Conservation (phyloP, 2,888 invertebrate genomes). For the Gymnosoma rotundatum region DNA sequence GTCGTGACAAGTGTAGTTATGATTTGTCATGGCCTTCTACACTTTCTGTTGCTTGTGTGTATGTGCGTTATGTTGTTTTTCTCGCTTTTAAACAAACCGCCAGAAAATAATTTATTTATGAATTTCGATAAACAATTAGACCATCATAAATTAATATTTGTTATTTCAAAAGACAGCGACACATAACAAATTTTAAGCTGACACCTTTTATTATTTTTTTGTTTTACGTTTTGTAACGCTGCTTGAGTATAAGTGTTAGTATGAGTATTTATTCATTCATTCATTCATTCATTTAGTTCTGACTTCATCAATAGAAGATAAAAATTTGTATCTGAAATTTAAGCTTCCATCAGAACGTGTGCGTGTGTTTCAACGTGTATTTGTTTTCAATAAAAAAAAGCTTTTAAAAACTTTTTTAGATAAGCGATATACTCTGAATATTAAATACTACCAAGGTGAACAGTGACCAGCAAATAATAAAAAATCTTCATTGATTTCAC, state of each 20-base stretch:
- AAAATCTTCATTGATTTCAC: not conserved
- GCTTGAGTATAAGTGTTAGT: not conserved
- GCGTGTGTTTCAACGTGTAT: not conserved
- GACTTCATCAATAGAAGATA: constrained; percentile 25
- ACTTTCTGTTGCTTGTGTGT: not conserved
- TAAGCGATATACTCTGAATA: constrained; percentile 47
- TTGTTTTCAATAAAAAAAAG: constrained; percentile 26
- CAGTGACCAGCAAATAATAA: not conserved
- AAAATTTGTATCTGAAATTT: not conserved
- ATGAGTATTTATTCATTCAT: constrained; percentile 10
- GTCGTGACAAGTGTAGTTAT: no score
- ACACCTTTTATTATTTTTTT: constrained; percentile 58
- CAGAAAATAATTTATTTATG: constrained; percentile 65
- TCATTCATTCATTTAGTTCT: constrained; percentile 18
- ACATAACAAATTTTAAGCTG: constrained; percentile 47
- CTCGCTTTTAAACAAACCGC: constrained; percentile 30
- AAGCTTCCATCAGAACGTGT: not conserved
- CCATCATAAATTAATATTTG: constrained; percentile 65
- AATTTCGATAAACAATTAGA: constrained; percentile 64
- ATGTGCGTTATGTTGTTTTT: not conserved
- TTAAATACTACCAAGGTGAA: constrained; percentile 29
- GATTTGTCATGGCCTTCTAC: not conserved
- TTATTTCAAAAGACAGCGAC: constrained; percentile 44
- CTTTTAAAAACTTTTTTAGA: constrained; percentile 53
- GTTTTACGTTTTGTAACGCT: not conserved